Base-by-base conservation (phyloP, 2,113 vertebrate species). In the Reinhardtius hippoglossoides region DNA sequence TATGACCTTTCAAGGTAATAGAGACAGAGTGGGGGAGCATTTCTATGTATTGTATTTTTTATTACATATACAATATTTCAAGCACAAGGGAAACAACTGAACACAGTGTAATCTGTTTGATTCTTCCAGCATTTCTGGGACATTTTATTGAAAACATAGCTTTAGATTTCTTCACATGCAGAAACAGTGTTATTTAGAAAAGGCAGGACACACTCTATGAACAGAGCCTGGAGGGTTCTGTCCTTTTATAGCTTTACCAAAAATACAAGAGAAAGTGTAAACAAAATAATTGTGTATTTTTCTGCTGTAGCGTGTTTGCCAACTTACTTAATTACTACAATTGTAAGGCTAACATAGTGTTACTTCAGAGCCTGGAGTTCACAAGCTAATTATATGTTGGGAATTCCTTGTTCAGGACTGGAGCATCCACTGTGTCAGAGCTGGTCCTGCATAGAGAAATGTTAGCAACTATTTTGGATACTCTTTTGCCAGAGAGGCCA, bases 1-100 rank as follows among this genome's bases (percentile, higher is more conserved):
- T 65, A n/a, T 83, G 76, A 89, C 74, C 81, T 84, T 84, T 83
- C 21, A 78, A 37, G 77, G 80, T 66, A 70, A 83, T 21, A 48
- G 59, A 84, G 70, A 70, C 12, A 35, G 31, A 67, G 24, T 21
- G 21, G n/a, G 48, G 20, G 9, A 46, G 31, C 44, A 48, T 48
- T 16, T 48, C 44, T 69, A n/a, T 59, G 10, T 56, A 21, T 44
- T 37, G 52, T 15, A 44, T 63, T 52, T 63, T 63, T 61, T 44
- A 40, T 48, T 55, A 16, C 37, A 14, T n/a, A 7, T 46, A 18
- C 24, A 26, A 48, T 16, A 42, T 35, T 31, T 31, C 48, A 27
- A 35, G 16, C 35, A 40, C 20, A 70, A 14, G 9, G 12, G 8
- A n/a, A 24, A 23, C 16, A 7, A 3, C 27, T 18, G 27, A 14